Evolutionary conservation across 2,888 invertebrate species (phyloP).

Genomic region (Geotrupes spiniger): DNA sequence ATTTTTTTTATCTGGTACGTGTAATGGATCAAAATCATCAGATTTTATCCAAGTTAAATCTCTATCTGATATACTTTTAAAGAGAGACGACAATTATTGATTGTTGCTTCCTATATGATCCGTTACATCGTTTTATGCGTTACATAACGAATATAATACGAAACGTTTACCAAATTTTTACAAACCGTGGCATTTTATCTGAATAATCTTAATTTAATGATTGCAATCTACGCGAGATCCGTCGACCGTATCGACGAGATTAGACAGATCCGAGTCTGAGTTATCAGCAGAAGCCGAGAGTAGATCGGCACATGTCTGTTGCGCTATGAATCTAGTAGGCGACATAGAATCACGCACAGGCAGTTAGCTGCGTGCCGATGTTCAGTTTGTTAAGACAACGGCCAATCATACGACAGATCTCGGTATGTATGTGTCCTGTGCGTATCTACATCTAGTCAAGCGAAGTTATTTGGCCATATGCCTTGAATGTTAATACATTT

Average conservation of each 20-base stretch:
- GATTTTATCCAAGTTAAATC: too few species aligned
- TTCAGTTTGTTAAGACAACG: constrained; percentile 41
- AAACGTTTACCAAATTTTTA: too few species aligned
- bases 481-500: not conserved
- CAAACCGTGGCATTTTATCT: not conserved
- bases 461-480: not conserved
- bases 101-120: too few species aligned
- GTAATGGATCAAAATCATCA: too few species aligned
- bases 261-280: constrained; percentile 26
- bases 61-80: too few species aligned
- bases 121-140: too few species aligned
- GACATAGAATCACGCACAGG: constrained; percentile 43
- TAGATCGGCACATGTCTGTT: constrained; percentile 34
- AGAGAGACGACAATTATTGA: too few species aligned
- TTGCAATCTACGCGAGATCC: constrained; percentile 35
- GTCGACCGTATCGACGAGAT: constrained; percentile 34
- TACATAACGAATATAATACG: too few species aligned
- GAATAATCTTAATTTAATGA: constrained; percentile 34
- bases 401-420: constrained; percentile 41
- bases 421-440: constrained; percentile 34
- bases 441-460: not conserved
- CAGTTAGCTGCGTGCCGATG: constrained; percentile 44
- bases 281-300: constrained; percentile 32
- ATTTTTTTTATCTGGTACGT: too few species aligned
- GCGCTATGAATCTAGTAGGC: constrained; percentile 38